Evolutionary conservation across 2,888 invertebrate genomes (phyloP).

Genomic region (Callosobruchus maculatus): DNA sequence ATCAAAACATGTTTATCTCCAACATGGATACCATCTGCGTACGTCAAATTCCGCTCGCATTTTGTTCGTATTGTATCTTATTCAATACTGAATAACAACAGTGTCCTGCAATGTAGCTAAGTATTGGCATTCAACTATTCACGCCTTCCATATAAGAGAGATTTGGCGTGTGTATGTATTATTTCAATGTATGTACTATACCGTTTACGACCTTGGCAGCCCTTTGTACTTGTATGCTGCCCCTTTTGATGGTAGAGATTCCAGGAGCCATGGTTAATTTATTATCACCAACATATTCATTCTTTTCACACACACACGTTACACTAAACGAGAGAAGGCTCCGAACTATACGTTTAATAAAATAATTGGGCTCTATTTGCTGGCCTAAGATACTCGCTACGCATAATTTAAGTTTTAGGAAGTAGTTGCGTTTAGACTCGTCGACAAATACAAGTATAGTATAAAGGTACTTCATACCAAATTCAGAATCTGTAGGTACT

Average conservation of each 20-base stretch:
- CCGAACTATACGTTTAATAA: background rate
- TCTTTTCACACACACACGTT: background rate
- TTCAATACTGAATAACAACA: no score
- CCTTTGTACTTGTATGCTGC: conserved; percentile 54
- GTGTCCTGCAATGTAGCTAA: no score
- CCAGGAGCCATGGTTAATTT: conserved; percentile 26
- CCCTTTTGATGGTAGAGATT: conserved; percentile 47
- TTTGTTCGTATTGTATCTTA: no score
- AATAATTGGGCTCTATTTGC: background rate
- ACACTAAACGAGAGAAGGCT: background rate
- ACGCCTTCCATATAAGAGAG: no score
- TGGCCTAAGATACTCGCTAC: background rate
- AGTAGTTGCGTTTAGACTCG: background rate
- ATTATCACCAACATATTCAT: background rate
- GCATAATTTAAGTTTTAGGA: background rate
- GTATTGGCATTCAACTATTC: no score
- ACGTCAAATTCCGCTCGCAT: no score
- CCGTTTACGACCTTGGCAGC: conserved; percentile 56
- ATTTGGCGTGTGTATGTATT: no score
- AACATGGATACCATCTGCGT: no score
- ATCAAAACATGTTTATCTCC: no score
- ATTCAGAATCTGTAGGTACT: no score
- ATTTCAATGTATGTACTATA: conserved; percentile 28
- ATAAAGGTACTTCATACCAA: no score
- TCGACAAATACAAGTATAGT: no score